Percentiles rank a stretch among this genome's conserved stretches.
phyloP scores from a whole-genome alignment of 2,797 vertebrate species.

The Esox lucius region DNA sequence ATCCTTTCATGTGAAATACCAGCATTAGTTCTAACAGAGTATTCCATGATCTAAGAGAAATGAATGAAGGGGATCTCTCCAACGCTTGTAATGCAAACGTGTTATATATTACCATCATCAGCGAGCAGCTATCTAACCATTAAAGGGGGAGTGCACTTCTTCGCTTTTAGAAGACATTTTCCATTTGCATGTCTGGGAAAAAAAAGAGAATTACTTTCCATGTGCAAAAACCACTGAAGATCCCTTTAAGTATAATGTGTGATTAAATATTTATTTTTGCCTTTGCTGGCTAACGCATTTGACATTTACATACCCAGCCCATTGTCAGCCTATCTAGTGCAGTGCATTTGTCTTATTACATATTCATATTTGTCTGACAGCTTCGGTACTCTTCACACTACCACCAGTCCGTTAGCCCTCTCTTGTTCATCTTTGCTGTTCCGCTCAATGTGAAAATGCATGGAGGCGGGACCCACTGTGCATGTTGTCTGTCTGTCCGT shows the following conservation, averaged over 20 bases:
- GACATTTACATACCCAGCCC: slow-evolving; percentile 57
- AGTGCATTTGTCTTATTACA: not conserved
- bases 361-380: slow-evolving; percentile 1
- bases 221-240: too few relatives aligned
- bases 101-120: slow-evolving; percentile 59
- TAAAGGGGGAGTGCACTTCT: slow-evolving; percentile 2
- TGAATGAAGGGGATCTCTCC: slow-evolving; percentile 16
- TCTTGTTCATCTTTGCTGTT: not conserved
- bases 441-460: not conserved
- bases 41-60: not conserved
- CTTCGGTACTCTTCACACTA: not conserved
- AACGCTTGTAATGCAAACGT: slow-evolving; percentile 49
- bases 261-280: slow-evolving; percentile 73
- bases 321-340: slow-evolving; percentile 48
- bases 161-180: too few relatives aligned
- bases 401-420: not conserved
- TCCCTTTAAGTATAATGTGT: slow-evolving; percentile 53
- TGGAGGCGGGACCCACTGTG: not conserved
- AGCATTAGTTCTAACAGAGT: not conserved
- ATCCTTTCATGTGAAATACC: not conserved
- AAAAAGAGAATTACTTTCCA: too few relatives aligned
- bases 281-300: slow-evolving; percentile 45
- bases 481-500: not conserved
- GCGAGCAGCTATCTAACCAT: slow-evolving; percentile 55
- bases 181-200: too few relatives aligned